Conservation (phyloP, 2,888 invertebrate genomes). For the Rutpela maculata region DNA sequence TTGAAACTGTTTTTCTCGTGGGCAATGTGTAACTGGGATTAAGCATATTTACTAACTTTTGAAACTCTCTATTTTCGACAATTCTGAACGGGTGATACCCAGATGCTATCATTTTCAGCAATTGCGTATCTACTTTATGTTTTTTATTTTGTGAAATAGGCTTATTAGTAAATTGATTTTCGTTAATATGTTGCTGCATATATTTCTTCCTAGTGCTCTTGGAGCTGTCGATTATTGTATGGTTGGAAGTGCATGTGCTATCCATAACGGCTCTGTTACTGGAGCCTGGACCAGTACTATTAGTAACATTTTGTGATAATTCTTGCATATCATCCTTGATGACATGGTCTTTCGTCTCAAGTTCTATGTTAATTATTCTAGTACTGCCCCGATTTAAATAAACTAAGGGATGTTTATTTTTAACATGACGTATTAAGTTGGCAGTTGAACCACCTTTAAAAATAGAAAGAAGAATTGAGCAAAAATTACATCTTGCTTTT, state of each 20-base stretch:
- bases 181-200: constrained; percentile 22
- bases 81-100: too few species aligned
- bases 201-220: constrained; percentile 20
- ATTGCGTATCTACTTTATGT: constrained; percentile 19
- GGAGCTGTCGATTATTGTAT: too few species aligned
- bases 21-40: constrained; percentile 60
- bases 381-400: too few species aligned
- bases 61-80: constrained; percentile 61
- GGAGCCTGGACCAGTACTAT: constrained; percentile 5
- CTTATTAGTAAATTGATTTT: constrained; percentile 4
- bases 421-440: too few species aligned
- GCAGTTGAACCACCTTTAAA: too few species aligned
- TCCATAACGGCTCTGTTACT: neutral
- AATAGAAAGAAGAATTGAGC: too few species aligned
- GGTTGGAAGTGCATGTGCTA: too few species aligned
- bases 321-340: too few species aligned
- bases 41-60: constrained; percentile 55
- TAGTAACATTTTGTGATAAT: constrained; percentile 10
- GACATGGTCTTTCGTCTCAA: neutral
- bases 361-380: too few species aligned
- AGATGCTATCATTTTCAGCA: constrained; percentile 43
- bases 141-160: constrained; percentile 24
- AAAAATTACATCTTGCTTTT: constrained; percentile 17
- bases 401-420: too few species aligned
- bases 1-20: constrained; percentile 57